phyloP scores from a whole-genome alignment of 2,888 invertebrate species.

The Aleiodes alternator region DNA sequence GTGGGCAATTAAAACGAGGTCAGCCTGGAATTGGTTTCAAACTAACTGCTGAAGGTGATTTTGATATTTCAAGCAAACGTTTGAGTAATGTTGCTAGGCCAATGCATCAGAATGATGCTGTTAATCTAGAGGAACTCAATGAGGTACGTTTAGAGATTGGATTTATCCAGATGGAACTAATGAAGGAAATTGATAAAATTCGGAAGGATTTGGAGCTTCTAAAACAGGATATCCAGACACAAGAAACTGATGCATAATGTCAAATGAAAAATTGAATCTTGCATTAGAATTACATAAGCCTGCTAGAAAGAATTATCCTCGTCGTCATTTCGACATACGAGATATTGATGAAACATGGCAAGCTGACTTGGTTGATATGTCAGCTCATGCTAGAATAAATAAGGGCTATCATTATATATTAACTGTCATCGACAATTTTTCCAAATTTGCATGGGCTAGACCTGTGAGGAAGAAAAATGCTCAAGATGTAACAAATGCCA shows the following conservation, averaged over 20 bases:
- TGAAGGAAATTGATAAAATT: background rate
- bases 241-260: background rate
- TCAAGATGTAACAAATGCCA: conserved; percentile 59
- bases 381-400: conserved; percentile 53
- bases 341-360: conserved; percentile 60
- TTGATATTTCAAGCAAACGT: background rate
- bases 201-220: background rate
- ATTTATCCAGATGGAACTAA: background rate
- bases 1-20: background rate
- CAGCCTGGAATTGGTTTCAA: no score
- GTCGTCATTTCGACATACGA: conserved; percentile 58
- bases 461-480: conserved; percentile 67
- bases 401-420: conserved; percentile 62
- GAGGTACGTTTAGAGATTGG: no score
- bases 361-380: conserved; percentile 70
- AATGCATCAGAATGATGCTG: background rate
- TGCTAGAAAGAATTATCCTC: conserved; percentile 67
- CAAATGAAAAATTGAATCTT: conserved; percentile 25
- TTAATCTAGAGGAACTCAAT: background rate
- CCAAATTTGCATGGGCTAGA: conserved; percentile 67
- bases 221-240: no score
- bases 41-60: background rate
- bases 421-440: conserved; percentile 53
- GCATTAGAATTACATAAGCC: conserved; percentile 69
- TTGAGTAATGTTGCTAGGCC: conserved; percentile 1